phyloP scores from a whole-genome alignment of 2,797 vertebrate genomes.

The Periophthalmus magnuspinnatus region DNA sequence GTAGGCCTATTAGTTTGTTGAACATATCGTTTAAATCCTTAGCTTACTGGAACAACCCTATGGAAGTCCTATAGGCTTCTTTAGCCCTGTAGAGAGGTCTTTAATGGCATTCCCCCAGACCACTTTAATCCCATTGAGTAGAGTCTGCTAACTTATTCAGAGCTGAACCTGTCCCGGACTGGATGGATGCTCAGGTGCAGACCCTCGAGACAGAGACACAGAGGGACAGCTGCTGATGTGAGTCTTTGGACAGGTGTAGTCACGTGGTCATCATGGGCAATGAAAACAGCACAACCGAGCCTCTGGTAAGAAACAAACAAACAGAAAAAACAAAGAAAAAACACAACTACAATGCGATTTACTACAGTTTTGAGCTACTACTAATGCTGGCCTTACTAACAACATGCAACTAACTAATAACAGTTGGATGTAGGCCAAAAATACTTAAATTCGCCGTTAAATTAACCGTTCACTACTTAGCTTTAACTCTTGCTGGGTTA shows the following conservation, averaged over 20 bases:
- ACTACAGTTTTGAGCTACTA: background rate
- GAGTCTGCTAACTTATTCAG: constrained; percentile 22
- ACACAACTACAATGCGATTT: background rate
- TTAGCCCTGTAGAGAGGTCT: constrained; percentile 44
- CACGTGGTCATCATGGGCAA: constrained; percentile 79
- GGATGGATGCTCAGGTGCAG: constrained; percentile 40
- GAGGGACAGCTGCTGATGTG: constrained; percentile 66
- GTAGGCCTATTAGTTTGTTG: too few species aligned
- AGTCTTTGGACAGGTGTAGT: constrained; percentile 53
- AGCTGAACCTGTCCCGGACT: constrained; percentile 6
- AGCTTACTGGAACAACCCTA: background rate
- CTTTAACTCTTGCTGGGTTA: background rate
- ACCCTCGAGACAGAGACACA: background rate
- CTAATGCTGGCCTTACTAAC: background rate
- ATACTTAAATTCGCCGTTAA: background rate
- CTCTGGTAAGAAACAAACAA: constrained; percentile 73
- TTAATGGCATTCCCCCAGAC: constrained; percentile 44
- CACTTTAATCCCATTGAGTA: constrained; percentile 53
- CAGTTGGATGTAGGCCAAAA: background rate
- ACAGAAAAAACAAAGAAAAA: background rate
- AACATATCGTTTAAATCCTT: background rate
- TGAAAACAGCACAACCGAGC: constrained; percentile 74
- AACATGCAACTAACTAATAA: too few species aligned
- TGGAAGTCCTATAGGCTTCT: constrained; percentile 9
- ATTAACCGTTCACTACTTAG: background rate